Percentiles rank a stretch among this genome's conserved stretches.
Evolutionary conservation across 2,888 invertebrate genomes (phyloP).

Genomic region (Agrochola circellaris): DNA sequence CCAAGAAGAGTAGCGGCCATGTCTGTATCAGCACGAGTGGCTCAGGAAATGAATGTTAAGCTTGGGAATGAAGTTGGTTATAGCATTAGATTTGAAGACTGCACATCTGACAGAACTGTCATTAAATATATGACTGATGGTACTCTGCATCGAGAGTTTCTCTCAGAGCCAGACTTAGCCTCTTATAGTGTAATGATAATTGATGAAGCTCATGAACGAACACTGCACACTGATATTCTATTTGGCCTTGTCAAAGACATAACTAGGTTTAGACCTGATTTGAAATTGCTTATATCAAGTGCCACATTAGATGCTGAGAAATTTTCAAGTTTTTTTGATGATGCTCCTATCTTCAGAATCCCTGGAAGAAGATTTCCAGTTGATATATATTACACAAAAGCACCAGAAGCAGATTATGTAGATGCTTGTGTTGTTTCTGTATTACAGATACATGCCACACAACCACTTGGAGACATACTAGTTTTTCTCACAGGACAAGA

Average conservation of each 20-base stretch:
- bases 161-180: conserved; percentile 98
- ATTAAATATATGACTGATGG: conserved; percentile 99
- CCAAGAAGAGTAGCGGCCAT: conserved; percentile 99
- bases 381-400: conserved; percentile 99
- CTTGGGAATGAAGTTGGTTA: conserved; percentile 97
- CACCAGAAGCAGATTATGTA: conserved; percentile 99
- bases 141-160: conserved; percentile 98
- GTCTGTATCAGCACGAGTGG: conserved; percentile 99
- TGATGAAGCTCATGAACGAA: conserved; percentile 99
- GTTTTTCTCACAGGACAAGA: conserved; percentile 99
- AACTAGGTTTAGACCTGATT: conserved; percentile 96
- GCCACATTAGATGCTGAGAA: conserved; percentile 99
- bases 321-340: conserved; percentile 99
- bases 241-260: conserved; percentile 99
- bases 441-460: conserved; percentile 99
- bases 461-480: conserved; percentile 98
- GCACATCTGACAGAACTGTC: conserved; percentile 98
- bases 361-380: conserved; percentile 99
- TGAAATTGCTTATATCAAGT: conserved; percentile 99
- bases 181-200: conserved; percentile 99
- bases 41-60: conserved; percentile 99
- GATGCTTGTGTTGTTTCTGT: conserved; percentile 99
- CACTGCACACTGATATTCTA: conserved; percentile 99
- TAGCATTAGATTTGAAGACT: conserved; percentile 99
- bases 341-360: conserved; percentile 99